Base-by-base conservation (phyloP, 2,888 invertebrate species). In the Dinocampus coccinellae region DNA sequence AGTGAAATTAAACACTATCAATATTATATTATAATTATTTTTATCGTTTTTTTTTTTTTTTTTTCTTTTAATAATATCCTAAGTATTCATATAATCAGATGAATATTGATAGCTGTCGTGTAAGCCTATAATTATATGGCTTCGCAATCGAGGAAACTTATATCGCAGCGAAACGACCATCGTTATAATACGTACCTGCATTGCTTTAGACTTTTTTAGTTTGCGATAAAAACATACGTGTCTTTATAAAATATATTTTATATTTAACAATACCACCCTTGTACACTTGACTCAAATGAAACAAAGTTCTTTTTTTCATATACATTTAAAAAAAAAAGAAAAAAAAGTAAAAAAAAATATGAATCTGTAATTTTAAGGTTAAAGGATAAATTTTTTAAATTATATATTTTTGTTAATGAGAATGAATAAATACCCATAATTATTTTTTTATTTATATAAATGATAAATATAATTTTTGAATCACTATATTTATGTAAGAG, bases 91-190 rank as follows among this genome's bases (percentile, higher is more conserved):
- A n/a, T 16, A 47, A 7, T 7, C 16, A 47, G 16, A 6, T 16
- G 4, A 16, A 47, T 47, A 39, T 39, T n/a, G 16, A n/a, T n/a
- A 20, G 6, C 16, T 47, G 29, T 60, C 65, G 65, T 62, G 65
- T 70, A 65, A 65, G 60, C 53, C 60, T 47, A 65, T 70, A 65
- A 69, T 62, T 63, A 70, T 58, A 52, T 20, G 65, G 36, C 70
- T 64, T 70, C 58, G 52, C 65, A 70, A 70, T 58, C 34, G 62
- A 24, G 62, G 42, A 67, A 70, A 61, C 34, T 67, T 72, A 68
- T 67, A 47, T 3, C 47, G 47, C 47, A 4, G n/a, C 39, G n/a
- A 24, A 62, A 24, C 24, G 16, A 65, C 34, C 22, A n/a, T 29
- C n/a, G n/a, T 29, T 29, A 4, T 29, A 4, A 29, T 29, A 29